These are phyloP conservation scores for Epinotia ramella DNA, from an alignment of 2,888 invertebrate genomes.

Conservation along the genomic window DNA sequence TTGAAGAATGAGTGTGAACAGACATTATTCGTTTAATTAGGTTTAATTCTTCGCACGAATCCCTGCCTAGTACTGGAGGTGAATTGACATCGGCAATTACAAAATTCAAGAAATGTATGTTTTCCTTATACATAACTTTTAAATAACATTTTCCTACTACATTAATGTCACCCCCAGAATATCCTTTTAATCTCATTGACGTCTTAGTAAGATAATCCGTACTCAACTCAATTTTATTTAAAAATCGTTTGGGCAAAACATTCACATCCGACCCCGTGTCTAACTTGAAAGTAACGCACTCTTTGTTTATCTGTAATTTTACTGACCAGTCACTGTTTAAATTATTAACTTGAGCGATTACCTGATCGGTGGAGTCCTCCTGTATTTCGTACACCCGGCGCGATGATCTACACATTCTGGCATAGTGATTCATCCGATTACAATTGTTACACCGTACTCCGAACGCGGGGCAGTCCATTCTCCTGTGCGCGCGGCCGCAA, in stretches of 20 bases:
- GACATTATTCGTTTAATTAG: constrained; percentile 29
- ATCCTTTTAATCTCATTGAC: constrained; percentile 19
- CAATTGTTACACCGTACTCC: constrained; percentile 18
- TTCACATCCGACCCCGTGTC: background rate
- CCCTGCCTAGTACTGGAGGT: constrained; percentile 23
- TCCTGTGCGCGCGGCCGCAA: constrained; percentile 2
- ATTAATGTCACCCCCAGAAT: constrained; percentile 24
- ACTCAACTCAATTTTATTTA: background rate
- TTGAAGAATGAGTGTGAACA: background rate
- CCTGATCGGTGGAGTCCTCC: constrained; percentile 7
- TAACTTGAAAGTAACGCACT: background rate
- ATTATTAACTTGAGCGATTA: constrained; percentile 7
- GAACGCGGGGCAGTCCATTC: constrained; percentile 19
- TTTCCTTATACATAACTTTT: constrained; percentile 22
- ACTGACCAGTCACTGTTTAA: background rate
- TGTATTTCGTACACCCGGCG: constrained; percentile 4
- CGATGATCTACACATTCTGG: constrained; percentile 15
- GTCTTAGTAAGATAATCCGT: constrained; percentile 21
- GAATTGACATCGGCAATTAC: constrained; percentile 39
- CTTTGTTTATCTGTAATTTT: constrained; percentile 7
- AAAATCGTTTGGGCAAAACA: constrained; percentile 9
- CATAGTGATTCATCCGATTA: constrained; percentile 10
- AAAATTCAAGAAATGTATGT: constrained; percentile 25
- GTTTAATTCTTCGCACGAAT: constrained; percentile 30
- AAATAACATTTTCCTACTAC: constrained; percentile 36